These are phyloP conservation scores for Cheilosia vulpina DNA, from an alignment of 2,888 invertebrate species.

Conservation along the genomic window DNA sequence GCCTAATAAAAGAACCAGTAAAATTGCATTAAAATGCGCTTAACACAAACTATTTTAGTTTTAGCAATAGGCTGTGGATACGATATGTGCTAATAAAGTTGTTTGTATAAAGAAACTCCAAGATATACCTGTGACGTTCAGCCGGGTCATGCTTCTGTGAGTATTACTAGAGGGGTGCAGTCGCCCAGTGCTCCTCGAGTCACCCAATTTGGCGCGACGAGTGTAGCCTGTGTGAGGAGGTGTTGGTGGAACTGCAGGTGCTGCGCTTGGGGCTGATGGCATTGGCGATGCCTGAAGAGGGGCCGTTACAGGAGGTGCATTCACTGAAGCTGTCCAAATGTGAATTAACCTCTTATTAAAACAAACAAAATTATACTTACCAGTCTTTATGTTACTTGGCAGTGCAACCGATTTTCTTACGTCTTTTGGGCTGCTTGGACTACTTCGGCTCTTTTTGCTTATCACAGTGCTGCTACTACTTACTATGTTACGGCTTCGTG, in stretches of 20 bases:
- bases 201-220: conserved; percentile 88
- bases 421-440: conserved; percentile 79
- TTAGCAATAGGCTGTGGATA: not conserved
- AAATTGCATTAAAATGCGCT: not conserved
- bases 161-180: conserved; percentile 89
- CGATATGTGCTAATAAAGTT: not conserved
- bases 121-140: conserved; percentile 87
- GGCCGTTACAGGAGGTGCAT: conserved; percentile 72
- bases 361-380: conserved; percentile 70
- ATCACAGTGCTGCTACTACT: conserved; percentile 73
- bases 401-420: conserved; percentile 51
- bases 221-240: conserved; percentile 84
- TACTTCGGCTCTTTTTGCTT: conserved; percentile 78
- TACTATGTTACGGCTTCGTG: conserved; percentile 62
- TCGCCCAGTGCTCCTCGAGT: conserved; percentile 90
- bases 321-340: conserved; percentile 16
- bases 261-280: conserved; percentile 28
- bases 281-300: conserved; percentile 24
- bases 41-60: too few relatives aligned
- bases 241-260: conserved; percentile 78
- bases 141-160: conserved; percentile 91
- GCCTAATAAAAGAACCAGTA: conserved; percentile 43
- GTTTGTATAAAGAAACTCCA: not conserved
- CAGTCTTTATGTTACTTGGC: conserved; percentile 79
- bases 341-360: conserved; percentile 5